Base-by-base conservation (phyloP, 2,797 vertebrate species). In the Silurus aristotelis region DNA sequence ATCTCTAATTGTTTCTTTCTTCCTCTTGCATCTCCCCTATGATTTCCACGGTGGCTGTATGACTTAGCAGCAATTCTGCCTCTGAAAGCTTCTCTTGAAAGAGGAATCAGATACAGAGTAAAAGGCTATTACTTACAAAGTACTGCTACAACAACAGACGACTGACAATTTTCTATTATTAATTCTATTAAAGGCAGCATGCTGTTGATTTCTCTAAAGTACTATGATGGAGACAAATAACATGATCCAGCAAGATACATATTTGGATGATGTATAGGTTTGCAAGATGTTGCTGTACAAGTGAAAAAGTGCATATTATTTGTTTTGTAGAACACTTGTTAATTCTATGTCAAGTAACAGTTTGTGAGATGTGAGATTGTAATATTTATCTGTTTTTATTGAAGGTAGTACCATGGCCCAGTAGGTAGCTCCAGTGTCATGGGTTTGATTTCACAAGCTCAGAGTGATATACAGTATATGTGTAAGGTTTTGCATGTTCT, bases 1-100 rank as follows among this genome's bases (percentile, higher is more conserved):
- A 97, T 97, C 96, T 97, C 96, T 97, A 98, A 99, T 99, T 97
- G 96, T 91, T 93, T 94, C 97, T 98, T 99, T 99, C 96, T 99
- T 98, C 96, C 93, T 90, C 88, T 90, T 90, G 93, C 93, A 93
- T 96, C 93, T 94, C 92, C 96, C 94, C 84, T 91, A 91, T 92
- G 92, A 95, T 92, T 95, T 95, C 93, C 90, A 91, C 93, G 90
- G 91, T 90, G 94, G 94, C 90, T 91, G 93, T 94, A 92, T 92
- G 95, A 96, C 94, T 94, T 93, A 90, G 92, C 93, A 87, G 91
- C 93, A 92, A 91, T 93, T 96, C 94, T 93, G 90, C 90, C 96
- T 93, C 93, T 95, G 95, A 96, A 97, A 97, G 95, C 95, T 93
- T 94, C 92, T 90, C 80, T 90, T 83, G 89, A 94, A 93, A 93